Evolutionary conservation across 1,140 invertebrate species (phyloP).

Genomic region (Vollenhovia emeryi): DNA sequence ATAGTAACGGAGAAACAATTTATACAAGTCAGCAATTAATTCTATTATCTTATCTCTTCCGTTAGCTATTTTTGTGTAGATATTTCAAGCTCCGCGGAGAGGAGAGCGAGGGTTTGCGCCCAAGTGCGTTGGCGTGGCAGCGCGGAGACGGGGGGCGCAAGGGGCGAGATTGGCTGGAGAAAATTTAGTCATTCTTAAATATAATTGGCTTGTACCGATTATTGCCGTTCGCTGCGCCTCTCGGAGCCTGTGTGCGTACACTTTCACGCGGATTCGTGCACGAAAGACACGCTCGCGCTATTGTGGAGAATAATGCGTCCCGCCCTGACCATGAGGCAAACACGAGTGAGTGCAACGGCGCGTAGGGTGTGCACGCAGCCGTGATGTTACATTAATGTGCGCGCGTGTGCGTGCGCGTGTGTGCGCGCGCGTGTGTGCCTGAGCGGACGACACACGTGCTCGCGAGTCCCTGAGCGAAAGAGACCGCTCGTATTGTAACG

Average conservation of each 20-base stretch:
- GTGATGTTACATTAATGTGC: constrained; percentile 69
- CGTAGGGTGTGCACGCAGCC: constrained; percentile 70
- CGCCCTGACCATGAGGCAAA: constrained; percentile 65
- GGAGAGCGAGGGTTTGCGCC: background rate
- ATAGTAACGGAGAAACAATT: background rate
- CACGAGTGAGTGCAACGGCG: constrained; percentile 62
- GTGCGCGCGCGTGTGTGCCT: background rate
- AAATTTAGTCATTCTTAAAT: background rate
- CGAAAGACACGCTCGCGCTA: constrained; percentile 55
- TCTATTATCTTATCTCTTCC: constrained; percentile 5
- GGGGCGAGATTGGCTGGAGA: background rate
- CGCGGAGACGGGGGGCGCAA: background rate
- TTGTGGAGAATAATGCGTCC: constrained; percentile 64
- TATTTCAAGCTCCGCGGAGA: background rate
- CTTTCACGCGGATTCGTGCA: constrained; percentile 18
- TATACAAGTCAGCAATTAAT: background rate
- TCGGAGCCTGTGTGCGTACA: constrained; percentile 25
- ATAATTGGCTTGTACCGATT: constrained; percentile 12
- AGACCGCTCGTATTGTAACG: constrained; percentile 56
- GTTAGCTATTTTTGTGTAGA: constrained; percentile 9
- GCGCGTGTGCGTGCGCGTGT: background rate
- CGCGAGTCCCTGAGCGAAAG: background rate
- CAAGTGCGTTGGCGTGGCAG: background rate
- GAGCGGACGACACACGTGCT: background rate
- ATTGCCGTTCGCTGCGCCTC: background rate